Base-by-base conservation (phyloP, 2,113 vertebrate species). In the Lontra canadensis region DNA sequence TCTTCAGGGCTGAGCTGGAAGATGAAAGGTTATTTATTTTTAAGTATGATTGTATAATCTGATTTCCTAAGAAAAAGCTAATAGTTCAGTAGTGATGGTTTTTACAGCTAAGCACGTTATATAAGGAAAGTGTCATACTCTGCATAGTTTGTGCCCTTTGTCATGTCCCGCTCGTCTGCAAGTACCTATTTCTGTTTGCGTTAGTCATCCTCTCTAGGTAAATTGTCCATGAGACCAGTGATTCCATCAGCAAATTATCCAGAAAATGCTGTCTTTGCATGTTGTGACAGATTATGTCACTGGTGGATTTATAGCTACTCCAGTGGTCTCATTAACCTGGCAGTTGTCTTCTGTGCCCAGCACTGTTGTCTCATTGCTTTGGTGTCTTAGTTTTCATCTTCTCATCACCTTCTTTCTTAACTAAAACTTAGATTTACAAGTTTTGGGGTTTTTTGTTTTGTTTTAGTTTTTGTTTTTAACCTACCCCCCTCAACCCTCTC, bases 201-300 rank as follows among this genome's bases (percentile, higher is more conserved):
- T 99, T 98, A 98, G 98, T 98, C 97, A 97, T 97, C 98, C 98
- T 99, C 98, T 98, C 98, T 98, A 98, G 99, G 99, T 99, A 99
- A 99, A 99, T 99, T 98, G 99, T 99, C 98, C 99, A 99, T 98
- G 98, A 99, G 99, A 99, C 98, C 98, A 99, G 91, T 97, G 98
- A 99, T 98, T 99, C 99, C 98, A 99, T 99, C 99, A 99, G 99
- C 98, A 99, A 99, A 99, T 99, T 99, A 99, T 98, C 99, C 99
- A 99, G 99, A 99, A 99, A 99, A 99, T 98, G 98, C 98, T 97
- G 7, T 98, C 98, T 98, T 98, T 98, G 98, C 57, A 3, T 95
- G 6, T 97, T 98, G 98, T 98, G 98, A 99, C 98, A 97, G 98
- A 96, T 92, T 88, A 90, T 98, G 98, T 98, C 98, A 98, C 98